phyloP scores from a whole-genome alignment of 1,140 invertebrate genomes.

The Aradophagus sp. region DNA sequence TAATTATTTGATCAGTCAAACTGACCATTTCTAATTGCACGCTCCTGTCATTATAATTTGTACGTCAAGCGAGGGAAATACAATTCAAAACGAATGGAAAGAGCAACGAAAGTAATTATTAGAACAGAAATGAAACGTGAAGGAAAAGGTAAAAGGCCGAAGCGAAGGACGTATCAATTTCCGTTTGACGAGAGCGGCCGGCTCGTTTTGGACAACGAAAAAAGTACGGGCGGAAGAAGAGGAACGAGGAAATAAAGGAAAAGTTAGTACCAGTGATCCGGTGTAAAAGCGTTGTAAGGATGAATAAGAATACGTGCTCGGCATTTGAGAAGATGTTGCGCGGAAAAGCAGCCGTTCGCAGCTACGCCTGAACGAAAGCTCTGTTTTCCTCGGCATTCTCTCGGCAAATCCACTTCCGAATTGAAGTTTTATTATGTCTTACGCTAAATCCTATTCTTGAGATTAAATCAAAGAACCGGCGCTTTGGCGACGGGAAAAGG shows the following conservation, averaged over 20 bases:
- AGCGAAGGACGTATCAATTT: constrained; percentile 41
- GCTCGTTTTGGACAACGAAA: constrained; percentile 33
- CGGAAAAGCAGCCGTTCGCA: constrained; percentile 34
- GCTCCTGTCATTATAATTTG: too few relatives aligned
- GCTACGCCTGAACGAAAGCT: constrained; percentile 24
- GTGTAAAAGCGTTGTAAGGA: constrained; percentile 49
- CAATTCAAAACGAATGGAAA: too few relatives aligned
- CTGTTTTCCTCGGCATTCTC: constrained; percentile 37
- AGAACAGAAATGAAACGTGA: too few relatives aligned
- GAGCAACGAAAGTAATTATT: too few relatives aligned
- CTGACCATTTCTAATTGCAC: too few relatives aligned
- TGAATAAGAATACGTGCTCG: constrained; percentile 55
- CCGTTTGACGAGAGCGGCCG: constrained; percentile 37
- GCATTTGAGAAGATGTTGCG: constrained; percentile 29
- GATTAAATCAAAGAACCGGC: constrained; percentile 30
- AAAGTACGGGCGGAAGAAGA: constrained; percentile 25
- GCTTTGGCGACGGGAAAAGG: too few relatives aligned
- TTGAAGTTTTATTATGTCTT: constrained; percentile 47
- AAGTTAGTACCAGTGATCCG: constrained; percentile 49
- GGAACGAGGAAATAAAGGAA: constrained; percentile 37
- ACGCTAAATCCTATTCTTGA: constrained; percentile 23
- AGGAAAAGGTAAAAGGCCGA: constrained; percentile 11
- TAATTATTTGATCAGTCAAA: too few relatives aligned
- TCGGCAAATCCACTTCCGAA: constrained; percentile 47
- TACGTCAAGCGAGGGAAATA: too few relatives aligned